Evolutionary conservation across 1,140 invertebrate species (phyloP).

Genomic region (Neodiprion fabricii): DNA sequence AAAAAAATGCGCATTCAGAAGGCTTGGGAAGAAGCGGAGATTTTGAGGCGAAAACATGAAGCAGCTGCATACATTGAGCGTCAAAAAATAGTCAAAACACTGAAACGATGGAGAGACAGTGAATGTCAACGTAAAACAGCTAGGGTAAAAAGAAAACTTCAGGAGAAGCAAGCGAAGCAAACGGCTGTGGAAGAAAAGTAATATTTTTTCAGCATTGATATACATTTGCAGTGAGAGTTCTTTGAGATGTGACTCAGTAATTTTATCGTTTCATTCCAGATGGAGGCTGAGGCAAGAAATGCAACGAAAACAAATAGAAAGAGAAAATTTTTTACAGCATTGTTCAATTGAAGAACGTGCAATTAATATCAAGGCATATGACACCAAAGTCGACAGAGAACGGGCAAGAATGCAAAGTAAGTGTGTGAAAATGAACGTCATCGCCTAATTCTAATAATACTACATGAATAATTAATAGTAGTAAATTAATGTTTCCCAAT

Average conservation of each 20-base stretch:
- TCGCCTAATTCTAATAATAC: neutral
- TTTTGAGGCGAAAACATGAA: constrained; percentile 26
- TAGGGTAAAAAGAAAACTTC: constrained; percentile 18
- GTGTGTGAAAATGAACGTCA: neutral
- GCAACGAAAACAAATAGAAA: constrained; percentile 38
- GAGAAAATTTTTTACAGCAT: constrained; percentile 34
- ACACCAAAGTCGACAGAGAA: constrained; percentile 38
- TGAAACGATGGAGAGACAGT: constrained; percentile 26
- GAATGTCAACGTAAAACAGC: constrained; percentile 27
- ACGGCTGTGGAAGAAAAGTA: constrained; percentile 33
- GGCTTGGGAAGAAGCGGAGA: constrained; percentile 9
- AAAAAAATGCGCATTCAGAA: constrained; percentile 19
- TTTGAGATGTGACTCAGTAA: constrained; percentile 16
- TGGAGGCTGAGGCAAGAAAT: constrained; percentile 40
- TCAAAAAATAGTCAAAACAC: constrained; percentile 27
- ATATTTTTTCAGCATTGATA: neutral
- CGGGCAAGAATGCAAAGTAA: constrained; percentile 7
- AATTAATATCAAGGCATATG: constrained; percentile 43
- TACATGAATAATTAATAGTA: neutral
- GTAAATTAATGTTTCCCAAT: neutral
- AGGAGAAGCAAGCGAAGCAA: constrained; percentile 31
- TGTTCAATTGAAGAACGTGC: constrained; percentile 29
- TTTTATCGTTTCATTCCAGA: constrained; percentile 27
- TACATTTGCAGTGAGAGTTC: neutral
- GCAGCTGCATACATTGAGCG: constrained; percentile 19